Evolutionary conservation across 1,140 invertebrate species (phyloP).

Genomic region (Achroia grisella): DNA sequence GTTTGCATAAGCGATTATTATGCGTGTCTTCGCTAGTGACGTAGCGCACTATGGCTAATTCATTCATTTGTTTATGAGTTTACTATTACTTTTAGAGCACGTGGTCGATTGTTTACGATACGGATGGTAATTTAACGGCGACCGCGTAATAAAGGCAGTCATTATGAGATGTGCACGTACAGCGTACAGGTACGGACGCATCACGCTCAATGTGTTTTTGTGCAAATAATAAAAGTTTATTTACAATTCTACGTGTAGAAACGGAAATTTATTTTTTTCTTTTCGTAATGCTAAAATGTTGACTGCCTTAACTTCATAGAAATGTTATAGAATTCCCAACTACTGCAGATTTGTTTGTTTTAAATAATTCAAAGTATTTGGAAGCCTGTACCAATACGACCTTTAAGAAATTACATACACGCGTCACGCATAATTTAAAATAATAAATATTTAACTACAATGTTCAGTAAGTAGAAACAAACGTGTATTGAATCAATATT

Average conservation of each 20-base stretch:
- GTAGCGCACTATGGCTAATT: constrained; percentile 50
- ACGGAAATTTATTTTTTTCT: too few relatives aligned
- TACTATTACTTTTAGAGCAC: constrained; percentile 50
- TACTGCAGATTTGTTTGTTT: too few relatives aligned
- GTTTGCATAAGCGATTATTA: constrained; percentile 69
- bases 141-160: constrained; percentile 43
- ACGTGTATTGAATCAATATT: background rate
- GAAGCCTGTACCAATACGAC: too few relatives aligned
- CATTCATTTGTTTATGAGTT: constrained; percentile 63
- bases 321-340: too few relatives aligned
- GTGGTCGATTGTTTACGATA: constrained; percentile 45
- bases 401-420: background rate
- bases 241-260: too few relatives aligned
- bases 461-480: background rate
- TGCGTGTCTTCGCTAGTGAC: constrained; percentile 62
- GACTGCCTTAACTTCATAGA: too few relatives aligned
- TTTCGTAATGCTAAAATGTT: too few relatives aligned
- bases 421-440: background rate
- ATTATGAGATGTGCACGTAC: constrained; percentile 24
- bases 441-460: background rate
- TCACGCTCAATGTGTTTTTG: background rate
- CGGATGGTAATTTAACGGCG: constrained; percentile 32
- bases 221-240: too few relatives aligned
- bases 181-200: constrained; percentile 5
- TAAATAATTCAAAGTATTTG: too few relatives aligned